Base-by-base conservation (phyloP, 2,113 vertebrate species). In the Anser cygnoides region DNA sequence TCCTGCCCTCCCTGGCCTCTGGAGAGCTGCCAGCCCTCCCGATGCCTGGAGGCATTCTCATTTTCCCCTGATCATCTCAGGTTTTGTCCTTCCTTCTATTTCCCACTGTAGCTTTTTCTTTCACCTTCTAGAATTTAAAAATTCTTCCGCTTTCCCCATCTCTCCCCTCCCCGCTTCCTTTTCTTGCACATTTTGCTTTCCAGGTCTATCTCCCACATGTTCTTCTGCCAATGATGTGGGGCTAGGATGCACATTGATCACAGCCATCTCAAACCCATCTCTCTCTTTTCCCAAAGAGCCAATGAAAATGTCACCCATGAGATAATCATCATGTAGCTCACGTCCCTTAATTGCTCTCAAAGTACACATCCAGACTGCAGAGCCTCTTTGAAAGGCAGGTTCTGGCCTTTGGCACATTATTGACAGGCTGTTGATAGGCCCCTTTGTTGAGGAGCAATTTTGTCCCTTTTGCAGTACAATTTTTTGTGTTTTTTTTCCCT, bases 391-490 rank as follows among this genome's bases (percentile, higher is more conserved):
- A 93, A 83, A 93, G 80, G 90, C 94, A 85, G 81, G 92, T 96
- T 95, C 94, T 97, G 96, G 96, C 95, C 97, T 95, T 97, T 96
- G 96, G 92, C 95, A 96, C 66, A 22, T 97, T 97, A 96, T 97
- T 97, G 96, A 97, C 92, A 91, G 95, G 90, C 87, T 92, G 70
- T 73, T 97, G 95, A 97, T 96, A 89, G 92, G 77, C 66, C 39
- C 94, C 83, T 97, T 97, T 97, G 96, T 97, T 81, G 66, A 94
- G 84, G 78, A 96, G 95, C 95, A 97, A 97, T 97, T 97, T 96
- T 82, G 85, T 92, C 92, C 94, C 83, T 94, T 95, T 89, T 76
- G 80, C 95, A 68, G 84, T 54, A 90, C 94, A 77, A 91, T 97
- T 97, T 97, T 96, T 80, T 39, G 39, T 39, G 39, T 65, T 62